Evolutionary conservation across 2,113 vertebrate species (phyloP), one percentile per base, ranked within the genome.

Genomic region (rabbit (Oryctolagus cuniculus)): DNA sequence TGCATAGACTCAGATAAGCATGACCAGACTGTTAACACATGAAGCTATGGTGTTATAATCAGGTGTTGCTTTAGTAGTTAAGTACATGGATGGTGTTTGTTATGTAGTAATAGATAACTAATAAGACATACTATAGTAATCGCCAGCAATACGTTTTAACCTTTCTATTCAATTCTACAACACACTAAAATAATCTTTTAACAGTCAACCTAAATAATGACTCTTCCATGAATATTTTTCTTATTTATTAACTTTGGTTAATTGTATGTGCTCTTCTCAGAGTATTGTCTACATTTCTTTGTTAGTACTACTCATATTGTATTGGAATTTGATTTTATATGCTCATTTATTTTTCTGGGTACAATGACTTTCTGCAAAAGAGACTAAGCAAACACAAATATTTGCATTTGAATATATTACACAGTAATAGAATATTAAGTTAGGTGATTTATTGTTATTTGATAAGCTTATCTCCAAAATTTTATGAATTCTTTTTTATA

Each of bases 281-380:
- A 89, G 6, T 77, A 77, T 64, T 90, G 77, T 66, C 25, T 79
- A 73, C 2, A 0, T 34, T n/a, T 83, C 4, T 0, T 91, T 84
- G 6, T 77, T 77, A 61, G 58, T 84, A 80, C 16, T 53, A 87
- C 79, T 61, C 2, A 29, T 58, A 38, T 31, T 3, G 63, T 84
- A 74, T 44, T 91, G 19, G 79, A 69, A 61, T 75, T 72, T 89
- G 51, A 84, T 67, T 93, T 91, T 36, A 74, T 4, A 78, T 8
- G 0, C 69, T 13, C 17, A 6, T 79, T 38, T 87, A 8, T 63
- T 0, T 31, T 49, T 17, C 27, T 58, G 21, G 75, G 44, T 44
- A n/a, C 25, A 85, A 25, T 17, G 2, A 19, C 12, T 1, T 85
- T 22, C 38, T 93, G 66, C 63, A 87, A 15, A 83, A 15, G 51